Evolutionary conservation across 2,888 invertebrate species (phyloP), one percentile per base, ranked within the genome.

Genomic region (Onthophagus sagittarius): DNA sequence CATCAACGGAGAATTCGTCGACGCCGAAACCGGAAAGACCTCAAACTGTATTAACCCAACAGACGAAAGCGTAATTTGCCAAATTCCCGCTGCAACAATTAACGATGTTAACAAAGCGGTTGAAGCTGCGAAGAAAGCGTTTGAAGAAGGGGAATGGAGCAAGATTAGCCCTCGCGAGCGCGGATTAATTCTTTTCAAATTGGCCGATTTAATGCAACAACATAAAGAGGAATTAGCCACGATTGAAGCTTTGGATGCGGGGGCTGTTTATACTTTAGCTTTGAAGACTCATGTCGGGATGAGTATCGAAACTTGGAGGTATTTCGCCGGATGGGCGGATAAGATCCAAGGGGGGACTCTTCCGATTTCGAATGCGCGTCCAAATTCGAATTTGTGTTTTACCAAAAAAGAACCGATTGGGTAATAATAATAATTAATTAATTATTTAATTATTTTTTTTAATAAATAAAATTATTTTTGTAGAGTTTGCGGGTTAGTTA

Each of bases 261-360:
- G 98, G 0, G 98, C 98, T 0, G 98, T 99, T 0, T 99, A 98
- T 86, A 98, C 98, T 0, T 86, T 99, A 69, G 98, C 98, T 0
- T 84, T 98, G 13, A 99, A 99, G 84, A 98, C 98, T 0, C 98
- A 98, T 85, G 89, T 99, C 4, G 98, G 98, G 72, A 98, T 99
- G 98, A 97, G 97, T 13, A 96, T 98, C 71, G 97, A 98, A 82
- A 96, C 96, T 0, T 98, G 97, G 95, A 88, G 95, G 62, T 98
- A 98, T 85, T 98, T 96, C 85, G 98, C 97, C 2, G 98, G 97
- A 2, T 98, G 98, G 96, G 93, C 95, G 81, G 98, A 98, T 86
- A 98, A 98, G 85, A 97, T 97, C 73, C 94, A 95, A 82, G 98
- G 98, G 0, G 86, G 90, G 11, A 97, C 97, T 0, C 94, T 98